Conservation (phyloP, 2,797 vertebrate genomes). For the Hylomyscus alleni region DNA sequence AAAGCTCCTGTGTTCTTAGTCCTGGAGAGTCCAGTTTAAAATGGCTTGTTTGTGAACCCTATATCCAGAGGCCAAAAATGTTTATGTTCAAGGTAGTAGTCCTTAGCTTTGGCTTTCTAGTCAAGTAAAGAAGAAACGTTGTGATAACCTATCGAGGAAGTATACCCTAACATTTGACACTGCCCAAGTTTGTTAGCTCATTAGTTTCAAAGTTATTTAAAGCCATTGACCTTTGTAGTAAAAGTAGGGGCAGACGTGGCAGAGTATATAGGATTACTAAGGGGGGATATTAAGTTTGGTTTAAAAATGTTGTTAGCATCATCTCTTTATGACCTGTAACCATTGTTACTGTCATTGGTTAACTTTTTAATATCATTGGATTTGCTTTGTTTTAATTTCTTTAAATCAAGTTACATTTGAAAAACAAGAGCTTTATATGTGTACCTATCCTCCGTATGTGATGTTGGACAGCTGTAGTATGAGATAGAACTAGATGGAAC, state of each 20-base stretch:
- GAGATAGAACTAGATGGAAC: neutral
- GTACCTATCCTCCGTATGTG: neutral
- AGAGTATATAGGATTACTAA: neutral
- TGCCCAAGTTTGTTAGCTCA: neutral
- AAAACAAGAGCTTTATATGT: constrained; percentile 11
- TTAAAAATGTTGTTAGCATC: neutral
- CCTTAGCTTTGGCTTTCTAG: neutral
- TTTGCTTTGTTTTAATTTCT: neutral
- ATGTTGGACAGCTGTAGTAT: neutral
- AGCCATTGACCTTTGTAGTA: neutral
- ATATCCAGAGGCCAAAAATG: neutral
- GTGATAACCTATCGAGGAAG: neutral
- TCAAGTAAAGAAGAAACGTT: neutral
- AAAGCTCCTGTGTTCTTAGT: neutral
- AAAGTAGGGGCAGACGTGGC: neutral
- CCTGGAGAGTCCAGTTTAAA: neutral
- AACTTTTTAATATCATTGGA: neutral
- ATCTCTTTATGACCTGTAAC: neutral
- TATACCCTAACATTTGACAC: neutral
- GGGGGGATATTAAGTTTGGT: neutral
- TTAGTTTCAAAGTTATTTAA: neutral
- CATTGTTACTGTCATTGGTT: neutral
- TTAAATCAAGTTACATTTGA: constrained; percentile 34
- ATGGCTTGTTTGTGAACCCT: neutral
- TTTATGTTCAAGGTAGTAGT: neutral